These are phyloP conservation scores for Haplotaxodon microlepis DNA, from an alignment of 2,113 vertebrate species.

Conservation along the genomic window DNA sequence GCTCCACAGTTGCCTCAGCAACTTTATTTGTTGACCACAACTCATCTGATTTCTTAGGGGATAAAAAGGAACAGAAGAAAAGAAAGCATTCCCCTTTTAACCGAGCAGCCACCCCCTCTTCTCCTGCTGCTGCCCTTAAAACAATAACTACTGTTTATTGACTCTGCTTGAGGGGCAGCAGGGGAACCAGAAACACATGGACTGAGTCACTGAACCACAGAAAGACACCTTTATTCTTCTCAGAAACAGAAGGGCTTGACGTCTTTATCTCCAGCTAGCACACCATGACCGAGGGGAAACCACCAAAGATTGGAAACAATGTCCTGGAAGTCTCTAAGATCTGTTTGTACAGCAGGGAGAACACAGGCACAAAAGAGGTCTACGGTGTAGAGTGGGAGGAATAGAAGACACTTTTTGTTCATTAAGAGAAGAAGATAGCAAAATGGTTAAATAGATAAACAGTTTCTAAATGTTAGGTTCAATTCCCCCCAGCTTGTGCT, in stretches of 20 bases:
- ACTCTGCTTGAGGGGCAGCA: constrained; percentile 38
- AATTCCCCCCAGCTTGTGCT: not conserved
- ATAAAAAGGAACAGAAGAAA: not conserved
- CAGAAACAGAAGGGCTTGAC: constrained; percentile 47
- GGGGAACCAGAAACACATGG: constrained; percentile 60
- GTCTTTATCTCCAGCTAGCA: constrained; percentile 57
- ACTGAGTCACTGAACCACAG: constrained; percentile 49
- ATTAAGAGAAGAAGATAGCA: not conserved
- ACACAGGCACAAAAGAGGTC: not conserved
- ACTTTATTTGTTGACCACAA: not conserved
- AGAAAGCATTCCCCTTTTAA: not conserved
- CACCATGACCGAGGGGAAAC: constrained; percentile 52
- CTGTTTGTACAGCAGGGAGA: constrained; percentile 48
- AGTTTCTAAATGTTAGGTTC: not conserved
- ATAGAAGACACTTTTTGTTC: not conserved
- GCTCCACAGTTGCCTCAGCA: not conserved
- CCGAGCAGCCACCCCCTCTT: not conserved
- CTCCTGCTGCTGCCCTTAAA: constrained; percentile 38
- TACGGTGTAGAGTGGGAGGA: not conserved
- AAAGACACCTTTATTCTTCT: constrained; percentile 59
- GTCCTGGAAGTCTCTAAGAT: constrained; percentile 54
- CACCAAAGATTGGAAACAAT: constrained; percentile 55
- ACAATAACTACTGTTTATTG: constrained; percentile 70
- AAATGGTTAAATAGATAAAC: not conserved
- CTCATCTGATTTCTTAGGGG: not conserved